Evolutionary conservation across 2,797 vertebrate species (phyloP).

Genomic region (Peromyscus eremicus): DNA sequence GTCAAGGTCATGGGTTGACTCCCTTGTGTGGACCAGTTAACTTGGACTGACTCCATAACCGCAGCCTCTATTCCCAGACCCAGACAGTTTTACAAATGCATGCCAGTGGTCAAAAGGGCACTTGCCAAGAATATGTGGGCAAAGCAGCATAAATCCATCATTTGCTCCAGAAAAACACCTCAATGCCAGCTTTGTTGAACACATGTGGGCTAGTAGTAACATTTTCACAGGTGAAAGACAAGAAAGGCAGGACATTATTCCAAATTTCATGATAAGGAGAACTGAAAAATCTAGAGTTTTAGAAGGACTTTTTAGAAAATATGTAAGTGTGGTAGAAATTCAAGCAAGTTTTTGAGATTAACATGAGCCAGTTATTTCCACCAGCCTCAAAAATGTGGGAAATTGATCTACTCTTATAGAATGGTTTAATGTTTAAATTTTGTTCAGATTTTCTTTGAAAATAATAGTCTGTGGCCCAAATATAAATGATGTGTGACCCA

Average conservation of each 20-base stretch:
- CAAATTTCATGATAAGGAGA: neutral
- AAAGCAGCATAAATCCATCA: slow-evolving; percentile 71
- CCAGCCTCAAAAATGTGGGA: neutral
- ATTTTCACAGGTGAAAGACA: slow-evolving; percentile 70
- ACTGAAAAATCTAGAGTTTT: slow-evolving; percentile 3
- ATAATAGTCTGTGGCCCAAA: slow-evolving; percentile 9
- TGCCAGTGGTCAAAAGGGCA: slow-evolving; percentile 79
- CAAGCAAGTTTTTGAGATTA: slow-evolving; percentile 47
- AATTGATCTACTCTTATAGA: slow-evolving; percentile 35
- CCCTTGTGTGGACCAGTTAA: slow-evolving; percentile 76
- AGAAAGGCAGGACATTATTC: slow-evolving; percentile 43
- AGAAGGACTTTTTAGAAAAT: slow-evolving; percentile 48
- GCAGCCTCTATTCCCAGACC: slow-evolving; percentile 51
- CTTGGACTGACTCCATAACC: slow-evolving; percentile 76
- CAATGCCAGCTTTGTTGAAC: slow-evolving; percentile 67
- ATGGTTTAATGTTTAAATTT: slow-evolving; percentile 36
- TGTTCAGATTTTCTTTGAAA: neutral
- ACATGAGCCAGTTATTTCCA: slow-evolving; percentile 12
- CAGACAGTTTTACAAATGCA: slow-evolving; percentile 66
- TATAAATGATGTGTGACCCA: neutral
- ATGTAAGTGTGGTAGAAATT: slow-evolving; percentile 42
- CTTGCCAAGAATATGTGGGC: slow-evolving; percentile 66
- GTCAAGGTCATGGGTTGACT: slow-evolving; percentile 80
- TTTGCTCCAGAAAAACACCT: slow-evolving; percentile 65
- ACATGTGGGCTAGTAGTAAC: slow-evolving; percentile 16